Evolutionary conservation across 2,113 vertebrate species (phyloP).

Genomic region (Taurulus bubalis): DNA sequence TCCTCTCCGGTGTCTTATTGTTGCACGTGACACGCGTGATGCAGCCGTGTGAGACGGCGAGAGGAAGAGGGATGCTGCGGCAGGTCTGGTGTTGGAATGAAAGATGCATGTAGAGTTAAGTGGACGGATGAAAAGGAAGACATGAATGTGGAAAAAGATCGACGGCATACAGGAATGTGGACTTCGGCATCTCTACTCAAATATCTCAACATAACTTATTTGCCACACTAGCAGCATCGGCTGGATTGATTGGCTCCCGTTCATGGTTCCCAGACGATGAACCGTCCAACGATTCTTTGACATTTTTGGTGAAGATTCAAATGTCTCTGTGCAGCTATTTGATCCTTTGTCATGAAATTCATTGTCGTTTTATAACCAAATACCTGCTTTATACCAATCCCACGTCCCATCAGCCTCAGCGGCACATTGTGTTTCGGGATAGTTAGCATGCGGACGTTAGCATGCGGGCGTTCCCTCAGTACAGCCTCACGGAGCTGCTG

Average conservation of each 20-base stretch:
- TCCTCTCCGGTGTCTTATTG: too few species aligned
- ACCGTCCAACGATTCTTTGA: not conserved
- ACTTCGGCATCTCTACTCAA: not conserved
- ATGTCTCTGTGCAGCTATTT: not conserved
- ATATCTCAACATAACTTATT: not conserved
- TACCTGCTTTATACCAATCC: too few species aligned
- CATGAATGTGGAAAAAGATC: not conserved
- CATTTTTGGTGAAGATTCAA: not conserved
- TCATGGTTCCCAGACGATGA: not conserved
- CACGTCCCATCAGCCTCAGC: too few species aligned
- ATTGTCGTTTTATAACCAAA: too few species aligned
- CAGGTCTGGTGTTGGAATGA: conserved; percentile 37
- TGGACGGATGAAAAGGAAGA: not conserved
- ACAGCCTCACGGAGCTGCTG: too few species aligned
- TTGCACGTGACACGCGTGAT: conserved; percentile 49
- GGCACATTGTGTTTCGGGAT: too few species aligned
- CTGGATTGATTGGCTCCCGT: not conserved
- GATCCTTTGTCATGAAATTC: not conserved
- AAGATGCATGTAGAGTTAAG: conserved; percentile 4
- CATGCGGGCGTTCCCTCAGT: too few species aligned
- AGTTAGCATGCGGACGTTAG: too few species aligned
- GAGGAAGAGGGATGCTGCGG: conserved; percentile 34
- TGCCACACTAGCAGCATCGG: not conserved
- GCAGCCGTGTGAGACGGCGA: conserved; percentile 69
- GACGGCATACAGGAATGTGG: not conserved